Evolutionary conservation across 1,140 invertebrate species (phyloP).

Genomic region (Thaumetopoea pityocampa): DNA sequence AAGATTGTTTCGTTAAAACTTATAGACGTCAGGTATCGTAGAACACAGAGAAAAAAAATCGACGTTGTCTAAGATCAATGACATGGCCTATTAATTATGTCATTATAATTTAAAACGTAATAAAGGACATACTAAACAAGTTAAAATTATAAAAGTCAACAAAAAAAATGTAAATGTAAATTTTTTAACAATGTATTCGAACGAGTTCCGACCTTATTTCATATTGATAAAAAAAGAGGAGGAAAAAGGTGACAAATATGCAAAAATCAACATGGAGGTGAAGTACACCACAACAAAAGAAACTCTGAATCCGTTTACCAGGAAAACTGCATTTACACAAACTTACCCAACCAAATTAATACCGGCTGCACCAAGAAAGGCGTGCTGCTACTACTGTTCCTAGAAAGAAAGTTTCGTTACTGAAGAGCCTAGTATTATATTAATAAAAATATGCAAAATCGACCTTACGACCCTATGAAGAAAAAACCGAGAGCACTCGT

Average conservation of each 20-base stretch:
- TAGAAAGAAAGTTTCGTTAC: slow-evolving; percentile 25
- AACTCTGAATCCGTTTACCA: slow-evolving; percentile 51
- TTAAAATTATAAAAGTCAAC: slow-evolving; percentile 5
- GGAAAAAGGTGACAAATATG: slow-evolving; percentile 61
- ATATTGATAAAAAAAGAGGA: slow-evolving; percentile 57
- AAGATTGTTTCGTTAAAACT: no score
- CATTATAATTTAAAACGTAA: not conserved
- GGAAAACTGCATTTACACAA: slow-evolving; percentile 54
- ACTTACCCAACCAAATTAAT: slow-evolving; percentile 56
- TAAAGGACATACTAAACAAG: not conserved
- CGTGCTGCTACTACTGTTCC: slow-evolving; percentile 53
- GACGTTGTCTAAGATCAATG: no score
- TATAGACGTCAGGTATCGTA: no score
- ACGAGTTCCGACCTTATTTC: slow-evolving; percentile 60
- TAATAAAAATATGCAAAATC: slow-evolving; percentile 27
- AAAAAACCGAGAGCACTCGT: slow-evolving; percentile 33
- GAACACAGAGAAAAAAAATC: no score
- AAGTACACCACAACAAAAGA: slow-evolving; percentile 40
- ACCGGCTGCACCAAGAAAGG: slow-evolving; percentile 53
- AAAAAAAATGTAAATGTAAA: slow-evolving; percentile 1
- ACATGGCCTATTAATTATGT: no score
- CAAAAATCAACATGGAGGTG: slow-evolving; percentile 60
- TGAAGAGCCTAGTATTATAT: slow-evolving; percentile 6
- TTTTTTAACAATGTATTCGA: slow-evolving; percentile 53
- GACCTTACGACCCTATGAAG: slow-evolving; percentile 19